These are phyloP conservation scores for Falco peregrinus DNA, from an alignment of 2,797 vertebrate genomes.

Conservation along the genomic window DNA sequence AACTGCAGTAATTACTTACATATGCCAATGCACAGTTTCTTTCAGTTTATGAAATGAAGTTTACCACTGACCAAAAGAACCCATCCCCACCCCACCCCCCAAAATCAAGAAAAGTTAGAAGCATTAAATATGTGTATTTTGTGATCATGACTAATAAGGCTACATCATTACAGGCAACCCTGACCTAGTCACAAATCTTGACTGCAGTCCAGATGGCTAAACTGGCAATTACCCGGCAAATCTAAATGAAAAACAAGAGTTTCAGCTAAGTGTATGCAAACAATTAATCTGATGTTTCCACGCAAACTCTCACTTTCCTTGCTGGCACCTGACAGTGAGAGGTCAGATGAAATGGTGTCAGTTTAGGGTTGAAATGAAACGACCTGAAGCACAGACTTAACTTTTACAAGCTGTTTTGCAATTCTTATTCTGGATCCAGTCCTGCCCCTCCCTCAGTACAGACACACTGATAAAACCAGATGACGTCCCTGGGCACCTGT, in stretches of 20 bases:
- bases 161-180: background rate
- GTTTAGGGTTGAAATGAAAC: background rate
- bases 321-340: background rate
- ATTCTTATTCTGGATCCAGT: background rate
- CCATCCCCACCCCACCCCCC: no score
- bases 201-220: background rate
- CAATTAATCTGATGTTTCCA: background rate
- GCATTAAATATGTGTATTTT: background rate
- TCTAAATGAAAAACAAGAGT: background rate
- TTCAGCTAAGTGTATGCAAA: background rate
- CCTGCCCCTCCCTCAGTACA: background rate
- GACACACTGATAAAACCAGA: slow-evolving; percentile 8
- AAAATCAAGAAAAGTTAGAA: background rate
- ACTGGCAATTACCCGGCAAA: background rate
- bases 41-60: background rate
- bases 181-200: background rate
- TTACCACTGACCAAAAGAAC: background rate
- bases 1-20: background rate
- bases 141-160: background rate
- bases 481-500: slow-evolving; percentile 31
- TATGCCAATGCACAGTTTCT: background rate
- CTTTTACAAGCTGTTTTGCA: background rate
- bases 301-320: background rate
- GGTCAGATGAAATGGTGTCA: background rate
- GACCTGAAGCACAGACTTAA: background rate